Evolutionary conservation across 2,113 vertebrate species (phyloP).

Genomic region (Piprites chloris): DNA sequence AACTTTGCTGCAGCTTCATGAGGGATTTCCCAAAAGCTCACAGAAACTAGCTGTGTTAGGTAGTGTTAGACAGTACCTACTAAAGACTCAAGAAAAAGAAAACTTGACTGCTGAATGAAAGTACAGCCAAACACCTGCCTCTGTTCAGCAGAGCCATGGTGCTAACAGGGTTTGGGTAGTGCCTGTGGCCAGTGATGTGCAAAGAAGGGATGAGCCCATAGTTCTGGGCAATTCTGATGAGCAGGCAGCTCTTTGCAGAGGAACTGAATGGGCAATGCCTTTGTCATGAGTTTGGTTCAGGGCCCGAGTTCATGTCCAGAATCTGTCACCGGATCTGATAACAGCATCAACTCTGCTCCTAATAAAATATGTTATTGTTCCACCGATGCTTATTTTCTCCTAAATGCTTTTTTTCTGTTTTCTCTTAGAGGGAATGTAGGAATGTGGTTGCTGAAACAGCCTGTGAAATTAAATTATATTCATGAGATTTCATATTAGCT

Average conservation of each 20-base stretch:
- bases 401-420: neutral
- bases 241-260: accelerated
- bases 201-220: neutral
- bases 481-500: neutral
- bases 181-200: neutral
- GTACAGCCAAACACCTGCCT: neutral
- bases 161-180: accelerated
- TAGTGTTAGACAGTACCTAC: too few species aligned
- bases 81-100: neutral
- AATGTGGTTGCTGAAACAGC: neutral
- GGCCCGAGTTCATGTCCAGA: neutral
- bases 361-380: neutral
- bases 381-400: neutral
- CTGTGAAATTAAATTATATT: neutral
- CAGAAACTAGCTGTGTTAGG: neutral
- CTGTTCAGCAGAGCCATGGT: neutral
- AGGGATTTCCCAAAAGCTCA: neutral
- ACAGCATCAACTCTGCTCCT: neutral
- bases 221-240: neutral
- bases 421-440: neutral
- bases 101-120: neutral
- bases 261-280: neutral
- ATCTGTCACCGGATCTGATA: neutral
- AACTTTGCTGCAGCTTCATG: neutral
- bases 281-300: neutral